phyloP scores from a whole-genome alignment of 92 coral and sea anemone species.

The Paramuricea clavata region DNA sequence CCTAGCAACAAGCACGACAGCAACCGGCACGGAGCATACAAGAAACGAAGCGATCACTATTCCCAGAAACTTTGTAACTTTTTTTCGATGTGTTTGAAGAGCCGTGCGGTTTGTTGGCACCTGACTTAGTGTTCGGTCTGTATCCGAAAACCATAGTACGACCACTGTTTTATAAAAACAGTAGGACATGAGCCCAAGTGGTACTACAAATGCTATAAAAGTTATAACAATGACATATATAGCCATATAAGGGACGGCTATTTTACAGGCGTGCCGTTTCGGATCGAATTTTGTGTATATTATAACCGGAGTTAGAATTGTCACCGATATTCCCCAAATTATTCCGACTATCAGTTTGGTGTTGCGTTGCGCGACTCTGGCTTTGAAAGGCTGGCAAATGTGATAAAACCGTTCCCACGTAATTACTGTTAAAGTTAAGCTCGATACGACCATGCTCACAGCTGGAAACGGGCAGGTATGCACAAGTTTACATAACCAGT shows the following conservation, averaged over 20 bases:
- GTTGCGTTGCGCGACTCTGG: slow-evolving; percentile 26
- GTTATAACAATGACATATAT: slow-evolving; percentile 11
- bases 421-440: slow-evolving; percentile 6
- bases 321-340: not conserved
- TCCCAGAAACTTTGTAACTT: slow-evolving; percentile 16
- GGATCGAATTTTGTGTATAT: slow-evolving; percentile 7
- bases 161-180: slow-evolving; percentile 19
- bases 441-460: slow-evolving; percentile 23
- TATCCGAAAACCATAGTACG: slow-evolving; percentile 14
- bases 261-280: not conserved
- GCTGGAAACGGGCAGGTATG: slow-evolving; percentile 33
- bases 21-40: slow-evolving; percentile 32
- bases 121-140: not conserved
- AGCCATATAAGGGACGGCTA: slow-evolving; percentile 17
- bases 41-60: slow-evolving; percentile 18
- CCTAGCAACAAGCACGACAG: slow-evolving; percentile 29
- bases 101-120: not conserved
- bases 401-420: slow-evolving; percentile 27
- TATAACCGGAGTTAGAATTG: not conserved
- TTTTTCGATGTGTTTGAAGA: slow-evolving; percentile 24
- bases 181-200: slow-evolving; percentile 1
- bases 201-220: not conserved
- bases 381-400: slow-evolving; percentile 19
- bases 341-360: slow-evolving; percentile 12
- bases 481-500: slow-evolving; percentile 34